phyloP scores from a whole-genome alignment of 2,888 invertebrate genomes.

The Zaprionus lineosus region DNA sequence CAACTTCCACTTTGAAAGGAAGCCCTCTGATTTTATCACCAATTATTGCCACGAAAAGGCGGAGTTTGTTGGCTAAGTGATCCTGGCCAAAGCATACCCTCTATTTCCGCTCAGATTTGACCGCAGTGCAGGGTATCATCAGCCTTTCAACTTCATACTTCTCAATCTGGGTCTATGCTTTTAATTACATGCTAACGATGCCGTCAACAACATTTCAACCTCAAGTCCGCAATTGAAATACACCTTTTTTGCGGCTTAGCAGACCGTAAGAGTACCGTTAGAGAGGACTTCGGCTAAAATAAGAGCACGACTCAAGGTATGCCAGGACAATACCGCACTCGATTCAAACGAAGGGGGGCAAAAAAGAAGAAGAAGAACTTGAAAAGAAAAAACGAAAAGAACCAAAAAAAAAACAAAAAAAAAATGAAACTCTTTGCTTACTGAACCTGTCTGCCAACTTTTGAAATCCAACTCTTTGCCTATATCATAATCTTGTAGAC shows the following conservation, averaged over 20 bases:
- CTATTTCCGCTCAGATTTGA: too few relatives aligned
- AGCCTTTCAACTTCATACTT: constrained; percentile 35
- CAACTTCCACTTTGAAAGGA: too few relatives aligned
- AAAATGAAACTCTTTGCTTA: background rate
- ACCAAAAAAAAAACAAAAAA: background rate
- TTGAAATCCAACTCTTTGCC: constrained; percentile 22
- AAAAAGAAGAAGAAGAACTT: background rate
- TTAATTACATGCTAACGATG: constrained; percentile 56
- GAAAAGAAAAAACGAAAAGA: background rate
- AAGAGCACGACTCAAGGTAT: constrained; percentile 1
- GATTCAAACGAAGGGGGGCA: too few relatives aligned
- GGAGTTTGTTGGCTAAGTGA: too few relatives aligned
- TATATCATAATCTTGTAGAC: constrained; percentile 33
- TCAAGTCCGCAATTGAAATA: constrained; percentile 38
- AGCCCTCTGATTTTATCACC: too few relatives aligned
- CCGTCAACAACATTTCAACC: constrained; percentile 24
- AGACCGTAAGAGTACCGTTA: constrained; percentile 29
- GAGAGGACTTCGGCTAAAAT: constrained; percentile 12
- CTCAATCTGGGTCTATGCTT: constrained; percentile 40
- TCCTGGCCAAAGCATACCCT: background rate
- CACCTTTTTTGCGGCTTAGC: constrained; percentile 13
- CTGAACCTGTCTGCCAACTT: constrained; percentile 3
- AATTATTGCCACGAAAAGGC: too few relatives aligned
- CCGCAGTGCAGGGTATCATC: too few relatives aligned
- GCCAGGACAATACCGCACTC: constrained; percentile 14